phyloP scores from a whole-genome alignment of 92 coral and sea anemone species.

The Virgularia gustaviana region DNA sequence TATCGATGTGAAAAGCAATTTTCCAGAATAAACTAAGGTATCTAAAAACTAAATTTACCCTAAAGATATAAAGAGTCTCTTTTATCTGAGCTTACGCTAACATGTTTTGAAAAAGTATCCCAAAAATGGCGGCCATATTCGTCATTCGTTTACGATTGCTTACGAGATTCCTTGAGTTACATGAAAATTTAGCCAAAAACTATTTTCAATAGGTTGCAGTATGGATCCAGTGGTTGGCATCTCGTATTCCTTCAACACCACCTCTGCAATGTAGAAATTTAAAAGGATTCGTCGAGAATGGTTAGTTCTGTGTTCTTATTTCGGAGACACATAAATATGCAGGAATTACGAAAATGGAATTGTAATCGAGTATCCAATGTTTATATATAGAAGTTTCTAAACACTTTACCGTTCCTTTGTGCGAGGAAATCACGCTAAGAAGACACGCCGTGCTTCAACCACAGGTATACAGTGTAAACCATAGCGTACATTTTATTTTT shows the following conservation, averaged over 20 bases:
- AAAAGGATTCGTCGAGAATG: conserved; percentile 59
- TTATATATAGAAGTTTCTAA: conserved; percentile 59
- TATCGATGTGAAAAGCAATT: no score
- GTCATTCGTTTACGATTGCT: no score
- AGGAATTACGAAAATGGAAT: neutral
- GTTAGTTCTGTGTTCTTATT: conserved; percentile 39
- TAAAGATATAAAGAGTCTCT: no score
- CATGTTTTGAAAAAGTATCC: no score
- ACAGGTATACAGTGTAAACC: conserved; percentile 56
- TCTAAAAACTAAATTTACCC: no score
- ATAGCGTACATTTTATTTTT: neutral
- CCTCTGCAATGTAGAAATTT: conserved; percentile 33
- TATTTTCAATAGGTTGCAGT: conserved; percentile 59
- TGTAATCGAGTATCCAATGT: neutral
- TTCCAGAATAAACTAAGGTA: no score
- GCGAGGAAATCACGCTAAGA: conserved; percentile 70
- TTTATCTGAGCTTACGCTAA: neutral
- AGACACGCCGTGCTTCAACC: conserved; percentile 68
- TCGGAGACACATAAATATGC: no score
- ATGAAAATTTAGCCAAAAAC: no score
- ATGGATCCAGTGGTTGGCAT: conserved; percentile 65
- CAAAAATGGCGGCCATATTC: no score
- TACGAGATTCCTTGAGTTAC: no score
- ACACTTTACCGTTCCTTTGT: conserved; percentile 56
- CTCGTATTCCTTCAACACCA: conserved; percentile 26